Base-by-base conservation (phyloP, 2,113 vertebrate genomes). In the Toxostoma redivivum region DNA sequence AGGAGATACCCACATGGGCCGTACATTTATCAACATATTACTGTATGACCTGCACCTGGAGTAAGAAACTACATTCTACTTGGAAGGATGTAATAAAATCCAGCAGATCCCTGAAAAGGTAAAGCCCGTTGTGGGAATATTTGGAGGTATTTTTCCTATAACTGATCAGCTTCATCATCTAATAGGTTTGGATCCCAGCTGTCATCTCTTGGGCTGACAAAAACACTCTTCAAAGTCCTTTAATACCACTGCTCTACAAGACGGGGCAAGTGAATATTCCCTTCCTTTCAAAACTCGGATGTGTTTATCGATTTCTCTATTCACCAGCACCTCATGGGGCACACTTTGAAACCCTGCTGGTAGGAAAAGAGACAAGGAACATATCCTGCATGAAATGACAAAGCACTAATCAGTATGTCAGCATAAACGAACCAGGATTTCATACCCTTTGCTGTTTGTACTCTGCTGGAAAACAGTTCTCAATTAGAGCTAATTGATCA, bases 401-500 rank as follows among this genome's bases (percentile, higher is more conserved):
- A 95, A 94, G 91, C 62, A 84, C 81, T 91, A 86, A 87, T 60
- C 86, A 74, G 88, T 40, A 58, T 77, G 84, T 67, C 72, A 84
- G 67, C 80, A 95, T 42, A 82, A 97, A 82, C 5, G 3, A 92
- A 70, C 60, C 28, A 86, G 85, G 71, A 71, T 94, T 94, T 89
- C 84, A 74, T 90, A 69, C 48, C 45, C 76, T 83, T 91, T 69
- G 50, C 84, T 90, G 87, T 30, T 80, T 91, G 57, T 77, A 79
- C 92, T 74, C 94, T 84, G 95, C 44, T 89, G 90, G 95, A 94
- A 94, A 96, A 93, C 86, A 96, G 72, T 44, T 86, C 80, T 93
- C 78, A 96, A 94, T 94, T 95, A 94, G 84, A 91, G 84, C 50
- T 94, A 95, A 84, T 62, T 87, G 86, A 95, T 94, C 90, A 94